Evolutionary conservation across 2,888 invertebrate genomes (phyloP), one percentile per base, ranked within the genome.

Genomic region (Pogonocherus hispidulus): DNA sequence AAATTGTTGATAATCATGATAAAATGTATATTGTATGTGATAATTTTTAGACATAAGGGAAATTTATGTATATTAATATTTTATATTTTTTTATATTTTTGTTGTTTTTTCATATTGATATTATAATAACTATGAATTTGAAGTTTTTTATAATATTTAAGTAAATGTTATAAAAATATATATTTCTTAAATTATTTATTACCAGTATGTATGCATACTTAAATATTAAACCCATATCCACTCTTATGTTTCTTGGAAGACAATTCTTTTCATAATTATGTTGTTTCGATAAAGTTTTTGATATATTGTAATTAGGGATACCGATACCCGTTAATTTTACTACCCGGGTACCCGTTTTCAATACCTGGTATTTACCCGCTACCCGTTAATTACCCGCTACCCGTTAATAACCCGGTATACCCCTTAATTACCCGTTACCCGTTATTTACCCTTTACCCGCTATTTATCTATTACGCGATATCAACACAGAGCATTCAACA

Each of bases 11-110:
- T 72, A 65, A 67, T 72, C 66, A 73, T 70, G 68, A 63, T 69
- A 49, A 70, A 62, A 65, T 67, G 67, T 72, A 69, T 67, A 69
- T 67, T 74, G 64, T 75, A 77, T 77, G 76, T 77, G 76, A 77
- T 77, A 77, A 77, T 77, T 77, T 77, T 54, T 75, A 75, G 72
- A 54, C 63, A 55, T 77, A 77, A 76, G 75, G 65, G 66, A 68
- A 72, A 70, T 69, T 73, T 67, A 71, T 73, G 69, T 73, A 67
- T 71, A 73, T 66, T 68, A 67, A 73, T 73, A 70, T 70, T 73
- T 76, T 72, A 72, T 71, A 71, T 71, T 71, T 68, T 32, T 69
- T 73, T 71, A 71, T 74, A 73, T 71, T 71, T 72, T 70, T 66
- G 64, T 73, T 74, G 64, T 74, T 72, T 66, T 66, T 68, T 73